Conservation (phyloP, 2,888 invertebrate species). For the Plagodis pulveraria region DNA sequence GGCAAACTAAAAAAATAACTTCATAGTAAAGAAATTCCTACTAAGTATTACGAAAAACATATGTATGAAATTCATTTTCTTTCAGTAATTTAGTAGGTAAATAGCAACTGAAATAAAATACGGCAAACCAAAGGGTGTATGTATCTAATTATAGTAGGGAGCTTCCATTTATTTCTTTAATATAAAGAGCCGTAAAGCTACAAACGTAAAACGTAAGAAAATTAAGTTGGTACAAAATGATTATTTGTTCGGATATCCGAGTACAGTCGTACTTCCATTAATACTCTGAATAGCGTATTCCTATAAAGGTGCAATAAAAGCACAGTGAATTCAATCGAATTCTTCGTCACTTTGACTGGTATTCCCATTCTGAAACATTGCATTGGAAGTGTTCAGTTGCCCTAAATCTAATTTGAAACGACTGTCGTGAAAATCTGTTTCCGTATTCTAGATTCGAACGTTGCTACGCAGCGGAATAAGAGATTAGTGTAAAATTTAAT, state of each 20-base stretch:
- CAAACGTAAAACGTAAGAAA: too few relatives aligned
- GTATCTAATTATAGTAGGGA: too few relatives aligned
- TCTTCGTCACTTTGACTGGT: conserved; percentile 63
- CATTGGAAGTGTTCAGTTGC: conserved; percentile 63
- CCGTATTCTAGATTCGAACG: conserved; percentile 47
- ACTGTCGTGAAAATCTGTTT: conserved; percentile 42
- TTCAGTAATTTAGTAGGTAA: too few relatives aligned
- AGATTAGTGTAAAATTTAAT: conserved; percentile 62
- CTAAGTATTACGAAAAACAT: too few relatives aligned
- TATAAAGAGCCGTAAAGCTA: too few relatives aligned
- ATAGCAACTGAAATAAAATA: too few relatives aligned
- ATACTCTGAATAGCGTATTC: conserved; percentile 45
- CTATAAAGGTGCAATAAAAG: conserved; percentile 60
- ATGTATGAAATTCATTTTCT: too few relatives aligned
- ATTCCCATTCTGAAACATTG: conserved; percentile 62
- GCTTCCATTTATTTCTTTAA: too few relatives aligned
- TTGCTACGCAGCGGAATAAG: conserved; percentile 28
- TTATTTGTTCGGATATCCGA: conserved; percentile 33
- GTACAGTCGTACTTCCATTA: conserved; percentile 35
- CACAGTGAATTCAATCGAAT: conserved; percentile 68
- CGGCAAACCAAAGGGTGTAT: too few relatives aligned
- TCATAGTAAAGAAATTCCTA: too few relatives aligned
- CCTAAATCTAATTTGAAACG: conserved; percentile 71
- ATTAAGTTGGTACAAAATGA: neutral
- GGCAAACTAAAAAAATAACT: too few relatives aligned